Evolutionary conservation across 2,113 vertebrate species (phyloP).

Genomic region (Monopterus albus): DNA sequence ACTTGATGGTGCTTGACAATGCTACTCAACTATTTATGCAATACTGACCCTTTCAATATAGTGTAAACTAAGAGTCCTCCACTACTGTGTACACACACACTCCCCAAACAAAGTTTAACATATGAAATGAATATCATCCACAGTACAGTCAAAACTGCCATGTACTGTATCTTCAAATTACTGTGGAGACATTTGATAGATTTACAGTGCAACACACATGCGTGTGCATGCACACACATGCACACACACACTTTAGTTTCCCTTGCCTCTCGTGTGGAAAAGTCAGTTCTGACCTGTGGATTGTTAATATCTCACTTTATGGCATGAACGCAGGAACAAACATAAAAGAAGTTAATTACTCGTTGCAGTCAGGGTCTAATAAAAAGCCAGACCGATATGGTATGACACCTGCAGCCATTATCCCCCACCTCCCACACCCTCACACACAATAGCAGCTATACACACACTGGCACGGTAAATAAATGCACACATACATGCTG

Average conservation of each 20-base stretch:
- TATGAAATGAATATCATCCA: too few species aligned
- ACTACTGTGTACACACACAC: too few species aligned
- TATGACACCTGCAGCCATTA: constrained; percentile 74
- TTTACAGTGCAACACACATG: neutral
- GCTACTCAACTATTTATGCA: too few species aligned
- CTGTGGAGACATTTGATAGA: constrained; percentile 4
- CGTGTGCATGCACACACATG: constrained; percentile 17
- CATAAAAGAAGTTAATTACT: constrained; percentile 78
- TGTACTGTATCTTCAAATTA: too few species aligned
- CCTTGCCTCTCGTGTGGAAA: constrained; percentile 49
- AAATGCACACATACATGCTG: constrained; percentile 21
- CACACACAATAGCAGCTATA: neutral
- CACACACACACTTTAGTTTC: constrained; percentile 6
- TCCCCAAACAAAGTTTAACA: too few species aligned
- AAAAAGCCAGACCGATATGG: constrained; percentile 68
- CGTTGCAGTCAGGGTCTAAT: constrained; percentile 70
- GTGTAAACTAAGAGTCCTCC: too few species aligned
- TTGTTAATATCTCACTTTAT: constrained; percentile 61
- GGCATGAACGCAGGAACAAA: constrained; percentile 66
- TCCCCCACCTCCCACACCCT: constrained; percentile 6
- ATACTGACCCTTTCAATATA: too few species aligned
- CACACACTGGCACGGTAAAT: constrained; percentile 14
- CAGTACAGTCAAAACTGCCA: too few species aligned
- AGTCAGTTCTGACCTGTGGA: constrained; percentile 53
- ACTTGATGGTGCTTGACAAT: too few species aligned